Conservation (phyloP, 1,140 invertebrate species). For the Scaptomyza hsui region DNA sequence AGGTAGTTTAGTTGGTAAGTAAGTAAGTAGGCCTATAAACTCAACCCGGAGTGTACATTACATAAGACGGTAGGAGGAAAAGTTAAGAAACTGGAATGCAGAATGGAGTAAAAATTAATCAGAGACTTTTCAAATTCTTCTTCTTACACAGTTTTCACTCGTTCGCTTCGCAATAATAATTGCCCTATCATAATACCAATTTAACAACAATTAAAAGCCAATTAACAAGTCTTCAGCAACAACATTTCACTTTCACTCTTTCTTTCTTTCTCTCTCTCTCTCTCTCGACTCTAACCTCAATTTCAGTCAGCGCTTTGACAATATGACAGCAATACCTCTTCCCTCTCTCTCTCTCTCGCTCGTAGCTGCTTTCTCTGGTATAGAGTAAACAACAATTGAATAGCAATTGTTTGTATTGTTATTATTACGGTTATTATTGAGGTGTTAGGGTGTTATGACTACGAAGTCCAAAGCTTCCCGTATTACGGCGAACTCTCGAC, state of each 20-base stretch:
- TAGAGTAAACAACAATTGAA: constrained; percentile 26
- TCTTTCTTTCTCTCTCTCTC: not conserved
- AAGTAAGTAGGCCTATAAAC: constrained; percentile 46
- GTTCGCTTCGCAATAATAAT: constrained; percentile 41
- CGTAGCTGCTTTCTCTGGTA: constrained; percentile 43
- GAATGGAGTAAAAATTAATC: no score
- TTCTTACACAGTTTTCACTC: not conserved
- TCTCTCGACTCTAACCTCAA: constrained; percentile 27
- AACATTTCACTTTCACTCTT: constrained; percentile 67
- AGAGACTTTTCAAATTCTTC: not conserved
- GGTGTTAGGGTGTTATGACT: constrained; percentile 7
- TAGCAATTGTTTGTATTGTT: constrained; percentile 44
- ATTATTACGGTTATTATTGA: constrained; percentile 25
- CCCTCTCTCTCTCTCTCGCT: not conserved
- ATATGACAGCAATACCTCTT: constrained; percentile 1
- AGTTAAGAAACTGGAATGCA: not conserved
- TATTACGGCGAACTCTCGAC: constrained; percentile 38
- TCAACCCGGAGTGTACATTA: constrained; percentile 17
- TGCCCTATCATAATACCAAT: constrained; percentile 31
- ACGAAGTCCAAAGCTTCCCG: constrained; percentile 35
- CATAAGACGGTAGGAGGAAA: constrained; percentile 32
- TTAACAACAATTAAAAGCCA: constrained; percentile 71
- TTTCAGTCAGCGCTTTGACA: constrained; percentile 6
- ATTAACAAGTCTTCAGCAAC: constrained; percentile 66
- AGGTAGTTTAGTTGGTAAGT: not conserved